These are phyloP conservation scores for Periphyllus acericola DNA, from an alignment of 2,888 invertebrate genomes.

Conservation along the genomic window DNA sequence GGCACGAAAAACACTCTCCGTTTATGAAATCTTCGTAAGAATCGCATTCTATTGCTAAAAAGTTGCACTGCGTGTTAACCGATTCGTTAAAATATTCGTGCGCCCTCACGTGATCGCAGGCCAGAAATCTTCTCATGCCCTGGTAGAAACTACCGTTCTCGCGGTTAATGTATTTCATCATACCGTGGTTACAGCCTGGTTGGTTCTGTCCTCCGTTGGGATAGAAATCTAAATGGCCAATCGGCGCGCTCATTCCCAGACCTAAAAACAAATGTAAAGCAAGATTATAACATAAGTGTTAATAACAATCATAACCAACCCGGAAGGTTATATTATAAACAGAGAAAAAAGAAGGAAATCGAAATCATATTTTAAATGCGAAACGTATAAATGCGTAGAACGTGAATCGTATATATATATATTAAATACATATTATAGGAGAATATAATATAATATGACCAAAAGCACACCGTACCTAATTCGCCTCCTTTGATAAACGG, in stretches of 20 bases:
- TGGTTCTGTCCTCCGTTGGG: slow-evolving; percentile 89
- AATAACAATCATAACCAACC: background rate
- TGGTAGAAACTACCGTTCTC: slow-evolving; percentile 74
- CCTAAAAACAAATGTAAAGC: slow-evolving; percentile 67
- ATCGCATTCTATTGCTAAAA: slow-evolving; percentile 80
- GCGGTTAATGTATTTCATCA: slow-evolving; percentile 74
- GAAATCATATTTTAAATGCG: too few species aligned
- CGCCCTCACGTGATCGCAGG: slow-evolving; percentile 89
- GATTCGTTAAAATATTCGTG: slow-evolving; percentile 87
- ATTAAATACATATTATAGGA: too few species aligned
- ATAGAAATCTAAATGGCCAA: slow-evolving; percentile 91
- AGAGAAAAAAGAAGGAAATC: too few species aligned
- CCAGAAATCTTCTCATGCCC: slow-evolving; percentile 77
- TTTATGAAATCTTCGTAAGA: slow-evolving; percentile 73
- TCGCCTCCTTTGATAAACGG: slow-evolving; percentile 78
- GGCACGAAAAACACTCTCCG: slow-evolving; percentile 66
- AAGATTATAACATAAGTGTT: background rate
- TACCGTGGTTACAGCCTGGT: slow-evolving; percentile 75
- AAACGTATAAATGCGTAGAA: background rate
- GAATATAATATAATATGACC: too few species aligned
- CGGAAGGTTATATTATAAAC: too few species aligned
- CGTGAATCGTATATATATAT: too few species aligned
- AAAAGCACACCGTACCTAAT: slow-evolving; percentile 42
- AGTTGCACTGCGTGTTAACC: slow-evolving; percentile 76
- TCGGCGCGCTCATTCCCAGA: slow-evolving; percentile 81